Percentiles rank a stretch among this genome's conserved stretches.
These are phyloP conservation scores for Synanthedon tipuliformis DNA, from an alignment of 2,888 invertebrate species.

Conservation along the genomic window DNA sequence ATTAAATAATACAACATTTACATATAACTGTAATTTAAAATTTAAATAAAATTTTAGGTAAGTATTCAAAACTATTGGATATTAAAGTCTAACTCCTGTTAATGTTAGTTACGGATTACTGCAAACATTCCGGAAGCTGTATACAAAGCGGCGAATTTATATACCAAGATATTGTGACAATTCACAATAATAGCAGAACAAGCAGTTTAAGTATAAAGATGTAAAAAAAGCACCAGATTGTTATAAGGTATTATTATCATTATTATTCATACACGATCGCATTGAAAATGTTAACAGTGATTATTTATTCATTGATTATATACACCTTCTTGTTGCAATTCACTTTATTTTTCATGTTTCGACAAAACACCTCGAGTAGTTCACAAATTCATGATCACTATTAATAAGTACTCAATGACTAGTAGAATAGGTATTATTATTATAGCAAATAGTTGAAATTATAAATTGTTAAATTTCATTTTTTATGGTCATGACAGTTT, in stretches of 20 bases:
- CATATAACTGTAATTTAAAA: not conserved
- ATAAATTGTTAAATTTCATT: conserved; percentile 14
- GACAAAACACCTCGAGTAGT: not conserved
- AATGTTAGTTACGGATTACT: conserved; percentile 63
- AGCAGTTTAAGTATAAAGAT: conserved; percentile 30
- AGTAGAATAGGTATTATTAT: conserved; percentile 32
- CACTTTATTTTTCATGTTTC: not conserved
- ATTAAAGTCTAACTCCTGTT: conserved; percentile 26
- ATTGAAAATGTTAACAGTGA: conserved; percentile 25
- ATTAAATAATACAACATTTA: conserved; percentile 6
- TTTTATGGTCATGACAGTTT: conserved; percentile 43
- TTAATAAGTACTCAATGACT: conserved; percentile 42
- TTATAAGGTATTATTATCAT: conserved; percentile 19
- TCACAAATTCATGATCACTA: conserved; percentile 2
- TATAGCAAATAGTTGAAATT: conserved; percentile 9
- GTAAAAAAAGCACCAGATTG: conserved; percentile 53
- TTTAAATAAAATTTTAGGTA: not conserved
- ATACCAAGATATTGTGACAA: conserved; percentile 41
- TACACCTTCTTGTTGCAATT: conserved; percentile 31
- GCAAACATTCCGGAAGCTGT: conserved; percentile 69
- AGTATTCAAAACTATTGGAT: conserved; percentile 1
- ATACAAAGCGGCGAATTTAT: conserved; percentile 60
- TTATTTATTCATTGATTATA: conserved; percentile 16
- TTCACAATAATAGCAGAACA: conserved; percentile 45
- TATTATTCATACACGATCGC: conserved; percentile 26